These are phyloP conservation scores for Andrena praecox DNA, from an alignment of 2,888 invertebrate genomes.

Conservation along the genomic window DNA sequence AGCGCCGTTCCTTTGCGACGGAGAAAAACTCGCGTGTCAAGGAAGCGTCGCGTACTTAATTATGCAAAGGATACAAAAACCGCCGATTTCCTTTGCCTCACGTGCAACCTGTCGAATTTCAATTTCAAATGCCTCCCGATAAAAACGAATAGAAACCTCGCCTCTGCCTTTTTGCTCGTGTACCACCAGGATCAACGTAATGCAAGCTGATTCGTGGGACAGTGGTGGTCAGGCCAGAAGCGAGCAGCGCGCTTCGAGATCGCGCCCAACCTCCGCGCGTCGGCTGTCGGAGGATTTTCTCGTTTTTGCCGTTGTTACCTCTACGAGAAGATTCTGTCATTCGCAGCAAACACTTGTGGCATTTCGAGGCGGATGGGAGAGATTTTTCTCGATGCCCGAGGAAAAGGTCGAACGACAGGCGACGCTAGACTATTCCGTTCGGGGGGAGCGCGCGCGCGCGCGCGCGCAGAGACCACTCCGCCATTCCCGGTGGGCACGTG, in stretches of 20 bases:
- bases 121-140: neutral
- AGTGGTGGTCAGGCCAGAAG: neutral
- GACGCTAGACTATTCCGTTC: conserved; percentile 25
- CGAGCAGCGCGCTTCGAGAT: conserved; percentile 3
- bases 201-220: neutral
- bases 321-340: conserved; percentile 73
- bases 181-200: neutral
- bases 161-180: neutral
- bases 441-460: neutral
- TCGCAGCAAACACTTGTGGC: conserved; percentile 71
- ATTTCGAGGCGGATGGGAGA: conserved; percentile 67
- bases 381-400: conserved; percentile 61
- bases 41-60: conserved; percentile 14
- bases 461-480: neutral
- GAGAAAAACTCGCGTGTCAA: neutral
- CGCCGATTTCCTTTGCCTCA: neutral
- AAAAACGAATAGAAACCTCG: neutral
- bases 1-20: neutral
- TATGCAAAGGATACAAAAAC: conserved; percentile 21
- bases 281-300: conserved; percentile 33
- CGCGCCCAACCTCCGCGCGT: conserved; percentile 24
- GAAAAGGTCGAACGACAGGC: conserved; percentile 70
- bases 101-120: neutral
- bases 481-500: conserved; percentile 4
- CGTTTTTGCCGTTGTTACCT: conserved; percentile 9